Base-by-base conservation (phyloP, 2,888 invertebrate genomes). In the Tyria jacobaeae region DNA sequence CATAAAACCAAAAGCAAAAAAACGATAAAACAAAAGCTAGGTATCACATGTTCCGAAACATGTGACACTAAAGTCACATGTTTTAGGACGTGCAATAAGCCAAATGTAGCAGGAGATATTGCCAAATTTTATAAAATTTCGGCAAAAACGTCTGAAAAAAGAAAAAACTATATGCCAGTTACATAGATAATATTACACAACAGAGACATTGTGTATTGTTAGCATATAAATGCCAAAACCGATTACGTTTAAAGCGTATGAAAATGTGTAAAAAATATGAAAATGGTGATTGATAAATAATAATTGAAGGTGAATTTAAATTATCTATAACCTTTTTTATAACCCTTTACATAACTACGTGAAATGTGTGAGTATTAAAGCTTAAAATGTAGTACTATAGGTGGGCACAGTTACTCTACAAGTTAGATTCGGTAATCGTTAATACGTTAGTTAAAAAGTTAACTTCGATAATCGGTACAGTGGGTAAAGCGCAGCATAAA, bases 41-140 rank as follows among this genome's bases (percentile, higher is more conserved):
- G n/a, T n/a, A n/a, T n/a, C n/a, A n/a, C n/a, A n/a, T n/a, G n/a
- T n/a, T n/a, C n/a, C n/a, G n/a, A n/a, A n/a, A n/a, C n/a, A n/a
- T n/a, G n/a, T n/a, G n/a, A 41, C 12, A 1, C 1, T 21, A 21
- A 15, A 21, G 12, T 10, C 21, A 44, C 21, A 21, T 17, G 1
- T 44, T 44, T 44, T 44, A 12, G 12, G 1, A 21, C 44, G 21
- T 44, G 21, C 34, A 3, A 35, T 21, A 34, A 35, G 21, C 34
- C 51, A 35, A 51, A 5, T 50, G 12, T 51, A 35, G 21, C 21
- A 35, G 14, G 0, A 35, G 6, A 24, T 35, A 21, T 14, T 35
- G 51, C 35, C 51, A 51, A 27, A 51, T 34, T 51, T 24, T 34
- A 34, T 35, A 35, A 35, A 51, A 21, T 35, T 21, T 51, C 51